Conservation (phyloP, 2,888 invertebrate genomes). For the Cheiracanthium punctorium region DNA sequence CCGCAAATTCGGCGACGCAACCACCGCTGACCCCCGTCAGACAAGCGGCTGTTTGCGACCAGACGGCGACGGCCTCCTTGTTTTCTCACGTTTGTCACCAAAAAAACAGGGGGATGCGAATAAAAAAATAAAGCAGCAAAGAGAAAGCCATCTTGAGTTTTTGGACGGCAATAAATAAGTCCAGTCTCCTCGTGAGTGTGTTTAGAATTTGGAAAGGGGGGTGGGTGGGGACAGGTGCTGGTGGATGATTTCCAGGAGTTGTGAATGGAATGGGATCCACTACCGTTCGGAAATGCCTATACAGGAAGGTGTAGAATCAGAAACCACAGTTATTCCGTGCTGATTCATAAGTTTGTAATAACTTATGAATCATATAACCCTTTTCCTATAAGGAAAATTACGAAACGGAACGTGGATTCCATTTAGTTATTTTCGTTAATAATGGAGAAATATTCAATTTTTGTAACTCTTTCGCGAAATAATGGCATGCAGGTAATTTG, state of each 20-base stretch:
- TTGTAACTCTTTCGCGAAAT: too few species aligned
- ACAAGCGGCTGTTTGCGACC: background rate
- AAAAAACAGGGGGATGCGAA: background rate
- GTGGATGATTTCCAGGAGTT: background rate
- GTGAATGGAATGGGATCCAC: background rate
- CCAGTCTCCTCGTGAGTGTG: background rate
- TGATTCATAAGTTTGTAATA: too few species aligned
- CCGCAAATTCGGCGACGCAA: background rate
- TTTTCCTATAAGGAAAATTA: too few species aligned
- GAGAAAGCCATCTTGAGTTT: background rate
- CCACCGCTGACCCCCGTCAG: slow-evolving; percentile 8
- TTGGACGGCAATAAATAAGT: slow-evolving; percentile 6
- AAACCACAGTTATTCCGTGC: too few species aligned
- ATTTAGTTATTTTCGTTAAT: too few species aligned
- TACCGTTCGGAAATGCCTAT: slow-evolving; percentile 5
- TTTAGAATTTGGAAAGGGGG: slow-evolving; percentile 8
- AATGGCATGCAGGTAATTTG: too few species aligned
- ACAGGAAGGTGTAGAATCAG: too few species aligned
- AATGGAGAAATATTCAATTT: too few species aligned
- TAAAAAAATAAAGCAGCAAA: too few species aligned
- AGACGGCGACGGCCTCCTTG: background rate
- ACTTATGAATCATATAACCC: too few species aligned
- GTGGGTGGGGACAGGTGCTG: slow-evolving; percentile 5
- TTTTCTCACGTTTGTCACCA: slow-evolving; percentile 17
- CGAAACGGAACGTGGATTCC: too few species aligned